These are phyloP conservation scores for Erpornis zantholeuca DNA, from an alignment of 2,113 vertebrate species.

Conservation along the genomic window DNA sequence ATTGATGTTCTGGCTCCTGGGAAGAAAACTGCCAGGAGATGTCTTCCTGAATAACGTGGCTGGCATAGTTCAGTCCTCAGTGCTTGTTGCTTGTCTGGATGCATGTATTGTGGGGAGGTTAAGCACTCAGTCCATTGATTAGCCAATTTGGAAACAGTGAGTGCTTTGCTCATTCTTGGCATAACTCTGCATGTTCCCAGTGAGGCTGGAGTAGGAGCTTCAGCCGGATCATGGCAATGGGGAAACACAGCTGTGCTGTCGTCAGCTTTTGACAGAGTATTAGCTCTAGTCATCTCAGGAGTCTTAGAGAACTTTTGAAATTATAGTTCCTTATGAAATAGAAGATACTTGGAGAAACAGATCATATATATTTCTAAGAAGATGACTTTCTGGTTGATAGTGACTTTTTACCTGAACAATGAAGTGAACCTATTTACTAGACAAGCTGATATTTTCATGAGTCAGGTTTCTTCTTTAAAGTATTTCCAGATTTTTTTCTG, in stretches of 20 bases:
- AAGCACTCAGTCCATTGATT: neutral
- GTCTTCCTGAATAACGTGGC: neutral
- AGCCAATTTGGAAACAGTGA: conserved; percentile 59
- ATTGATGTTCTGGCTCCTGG: neutral
- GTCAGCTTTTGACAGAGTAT: neutral
- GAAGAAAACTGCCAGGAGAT: neutral
- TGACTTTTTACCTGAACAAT: neutral
- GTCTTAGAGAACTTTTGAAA: neutral
- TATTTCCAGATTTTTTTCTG: neutral
- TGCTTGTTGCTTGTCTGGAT: neutral
- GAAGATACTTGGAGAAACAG: neutral
- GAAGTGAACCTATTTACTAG: neutral
- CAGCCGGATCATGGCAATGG: neutral
- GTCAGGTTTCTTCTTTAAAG: neutral
- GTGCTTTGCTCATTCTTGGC: conserved; percentile 37
- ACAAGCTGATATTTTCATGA: neutral
- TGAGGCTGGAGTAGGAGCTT: neutral
- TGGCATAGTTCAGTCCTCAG: neutral
- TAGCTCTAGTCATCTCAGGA: neutral
- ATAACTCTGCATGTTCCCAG: neutral
- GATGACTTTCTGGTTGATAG: neutral
- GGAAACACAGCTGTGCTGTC: neutral
- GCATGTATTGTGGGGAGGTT: neutral
- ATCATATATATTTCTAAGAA: neutral
- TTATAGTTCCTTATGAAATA: neutral